These are phyloP conservation scores for Drosophila truncata DNA, from an alignment of 1,140 invertebrate species.

Conservation along the genomic window DNA sequence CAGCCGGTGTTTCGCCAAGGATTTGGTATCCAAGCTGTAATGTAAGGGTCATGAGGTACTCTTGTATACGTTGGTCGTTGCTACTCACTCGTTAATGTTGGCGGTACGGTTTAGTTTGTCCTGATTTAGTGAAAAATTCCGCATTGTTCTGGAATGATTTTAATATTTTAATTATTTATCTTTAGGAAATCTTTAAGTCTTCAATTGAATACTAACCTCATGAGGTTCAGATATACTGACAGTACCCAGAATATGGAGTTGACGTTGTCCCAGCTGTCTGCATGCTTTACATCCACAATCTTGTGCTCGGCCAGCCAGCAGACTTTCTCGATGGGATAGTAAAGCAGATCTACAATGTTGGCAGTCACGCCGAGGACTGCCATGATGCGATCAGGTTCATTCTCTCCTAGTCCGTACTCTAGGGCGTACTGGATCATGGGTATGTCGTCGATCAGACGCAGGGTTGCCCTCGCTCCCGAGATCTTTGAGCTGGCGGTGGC, in stretches of 20 bases:
- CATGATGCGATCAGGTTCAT: constrained; percentile 89
- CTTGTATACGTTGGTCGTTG: background rate
- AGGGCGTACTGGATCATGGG: constrained; percentile 89
- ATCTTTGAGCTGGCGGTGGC: constrained; percentile 88
- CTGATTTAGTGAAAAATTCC: constrained; percentile 86
- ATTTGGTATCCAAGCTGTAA: constrained; percentile 83
- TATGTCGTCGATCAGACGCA: constrained; percentile 91
- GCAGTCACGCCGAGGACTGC: constrained; percentile 89
- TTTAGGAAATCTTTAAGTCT: no score
- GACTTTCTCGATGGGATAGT: constrained; percentile 93
- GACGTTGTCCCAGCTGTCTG: constrained; percentile 88
- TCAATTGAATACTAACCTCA: constrained; percentile 62
- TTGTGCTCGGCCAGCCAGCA: constrained; percentile 92
- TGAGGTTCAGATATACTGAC: constrained; percentile 89
- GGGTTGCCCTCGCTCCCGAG: constrained; percentile 88
- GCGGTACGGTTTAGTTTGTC: constrained; percentile 82
- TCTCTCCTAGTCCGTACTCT: constrained; percentile 88
- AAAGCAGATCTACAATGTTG: constrained; percentile 91
- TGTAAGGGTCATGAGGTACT: background rate
- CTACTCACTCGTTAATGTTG: constrained; percentile 64
- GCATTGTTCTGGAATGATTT: constrained; percentile 71
- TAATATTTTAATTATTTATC: background rate
- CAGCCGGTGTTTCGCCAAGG: constrained; percentile 85
- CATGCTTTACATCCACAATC: constrained; percentile 87
- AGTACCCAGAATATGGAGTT: constrained; percentile 92